These are phyloP conservation scores for Manis javanica DNA, from an alignment of 2,797 vertebrate genomes.

Conservation along the genomic window DNA sequence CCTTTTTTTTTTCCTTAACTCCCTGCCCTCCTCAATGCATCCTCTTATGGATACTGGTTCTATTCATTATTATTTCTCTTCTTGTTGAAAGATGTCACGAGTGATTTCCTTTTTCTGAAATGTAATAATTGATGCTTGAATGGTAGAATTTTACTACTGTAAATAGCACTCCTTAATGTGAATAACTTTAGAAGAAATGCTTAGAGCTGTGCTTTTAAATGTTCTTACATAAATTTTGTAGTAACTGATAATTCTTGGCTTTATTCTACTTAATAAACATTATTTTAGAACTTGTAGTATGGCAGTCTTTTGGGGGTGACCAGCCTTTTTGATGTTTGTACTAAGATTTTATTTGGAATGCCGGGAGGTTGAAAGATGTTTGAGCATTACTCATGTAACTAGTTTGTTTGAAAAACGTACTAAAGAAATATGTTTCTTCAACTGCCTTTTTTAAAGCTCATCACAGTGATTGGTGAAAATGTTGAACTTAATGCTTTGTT, in stretches of 20 bases:
- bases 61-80: slow-evolving; percentile 75
- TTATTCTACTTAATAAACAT: slow-evolving; percentile 80
- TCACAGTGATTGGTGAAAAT: slow-evolving; percentile 81
- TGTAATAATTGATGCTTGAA: slow-evolving; percentile 94
- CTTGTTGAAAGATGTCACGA: slow-evolving; percentile 83
- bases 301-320: slow-evolving; percentile 85
- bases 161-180: slow-evolving; percentile 92
- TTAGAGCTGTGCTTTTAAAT: slow-evolving; percentile 94
- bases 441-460: slow-evolving; percentile 80
- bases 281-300: slow-evolving; percentile 77
- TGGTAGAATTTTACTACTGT: slow-evolving; percentile 94
- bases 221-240: slow-evolving; percentile 83
- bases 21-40: slow-evolving; percentile 70
- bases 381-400: slow-evolving; percentile 91
- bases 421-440: slow-evolving; percentile 86
- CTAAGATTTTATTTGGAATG: slow-evolving; percentile 92
- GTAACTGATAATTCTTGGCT: slow-evolving; percentile 83
- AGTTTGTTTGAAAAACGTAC: slow-evolving; percentile 94
- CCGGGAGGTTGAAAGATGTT: slow-evolving; percentile 90
- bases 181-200: slow-evolving; percentile 93
- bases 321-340: slow-evolving; percentile 94
- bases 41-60: slow-evolving; percentile 81
- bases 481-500: slow-evolving; percentile 80
- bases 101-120: slow-evolving; percentile 85
- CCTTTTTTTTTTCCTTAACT: not conserved